A percentile compares a stretch with the other conserved stretches of the same genome.
These are phyloP conservation scores for Danio albolineatus DNA, from an alignment of 2,797 vertebrate genomes.

Conservation along the genomic window DNA sequence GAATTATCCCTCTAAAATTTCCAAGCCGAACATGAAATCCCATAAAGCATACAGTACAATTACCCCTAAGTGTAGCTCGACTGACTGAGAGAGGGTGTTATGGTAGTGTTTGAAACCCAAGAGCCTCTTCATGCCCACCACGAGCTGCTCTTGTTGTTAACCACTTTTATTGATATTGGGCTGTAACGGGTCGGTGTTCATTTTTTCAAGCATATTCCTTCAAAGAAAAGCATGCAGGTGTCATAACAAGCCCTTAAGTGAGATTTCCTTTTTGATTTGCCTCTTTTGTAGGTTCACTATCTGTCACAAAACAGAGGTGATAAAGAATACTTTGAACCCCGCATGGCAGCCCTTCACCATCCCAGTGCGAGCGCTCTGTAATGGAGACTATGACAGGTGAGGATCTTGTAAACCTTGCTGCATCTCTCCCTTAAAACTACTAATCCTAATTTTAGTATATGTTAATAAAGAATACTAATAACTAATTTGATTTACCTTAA, in stretches of 20 bases:
- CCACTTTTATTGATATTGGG: constrained; percentile 7
- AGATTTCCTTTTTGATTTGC: constrained; percentile 32
- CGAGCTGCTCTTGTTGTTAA: constrained; percentile 27
- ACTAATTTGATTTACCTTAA: too few relatives aligned
- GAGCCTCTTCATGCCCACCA: constrained; percentile 13
- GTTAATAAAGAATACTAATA: too few relatives aligned
- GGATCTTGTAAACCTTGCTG: constrained; percentile 40
- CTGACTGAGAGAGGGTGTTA: constrained; percentile 5
- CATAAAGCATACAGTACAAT: constrained; percentile 2
- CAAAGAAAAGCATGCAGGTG: not conserved
- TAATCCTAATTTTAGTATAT: too few relatives aligned
- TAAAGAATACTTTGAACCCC: constrained; percentile 96
- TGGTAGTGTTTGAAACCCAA: constrained; percentile 20
- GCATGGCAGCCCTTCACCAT: constrained; percentile 98
- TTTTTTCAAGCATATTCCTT: constrained; percentile 6
- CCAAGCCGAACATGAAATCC: constrained; percentile 5
- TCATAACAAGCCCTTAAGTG: constrained; percentile 2
- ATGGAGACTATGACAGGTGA: constrained; percentile 96
- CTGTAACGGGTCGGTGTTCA: not conserved
- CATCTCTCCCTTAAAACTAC: too few relatives aligned
- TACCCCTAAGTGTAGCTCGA: not conserved
- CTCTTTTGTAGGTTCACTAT: constrained; percentile 89
- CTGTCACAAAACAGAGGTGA: constrained; percentile 97
- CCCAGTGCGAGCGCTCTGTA: constrained; percentile 93
- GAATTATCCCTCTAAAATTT: not conserved